Conservation (phyloP, 2,113 vertebrate genomes). For the Holacanthus passer region DNA sequence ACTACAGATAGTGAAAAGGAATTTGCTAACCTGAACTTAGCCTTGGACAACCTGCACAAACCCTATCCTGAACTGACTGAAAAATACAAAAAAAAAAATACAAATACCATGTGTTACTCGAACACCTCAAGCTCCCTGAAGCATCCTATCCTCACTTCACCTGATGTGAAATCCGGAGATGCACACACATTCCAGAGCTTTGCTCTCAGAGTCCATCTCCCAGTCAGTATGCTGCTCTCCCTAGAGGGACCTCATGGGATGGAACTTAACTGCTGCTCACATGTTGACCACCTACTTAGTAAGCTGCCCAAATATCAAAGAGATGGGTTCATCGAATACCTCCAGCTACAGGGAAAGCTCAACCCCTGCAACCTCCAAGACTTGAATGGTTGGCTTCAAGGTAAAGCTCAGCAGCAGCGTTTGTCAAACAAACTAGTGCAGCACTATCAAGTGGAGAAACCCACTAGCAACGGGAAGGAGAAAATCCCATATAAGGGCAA, state of each 20-base stretch:
- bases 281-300: neutral
- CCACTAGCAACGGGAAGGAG: neutral
- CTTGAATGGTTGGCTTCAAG: neutral
- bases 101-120: slow-evolving; percentile 6
- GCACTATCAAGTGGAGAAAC: neutral
- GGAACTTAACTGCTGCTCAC: neutral
- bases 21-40: slow-evolving; percentile 22
- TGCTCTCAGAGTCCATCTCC: neutral
- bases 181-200: neutral
- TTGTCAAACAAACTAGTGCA: neutral
- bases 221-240: neutral
- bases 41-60: slow-evolving; percentile 1
- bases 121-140: slow-evolving; percentile 1
- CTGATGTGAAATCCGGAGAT: neutral
- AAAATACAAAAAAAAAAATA: slow-evolving; percentile 28
- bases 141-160: neutral
- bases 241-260: neutral
- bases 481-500: neutral
- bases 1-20: slow-evolving; percentile 13
- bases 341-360: neutral
- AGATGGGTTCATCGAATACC: neutral
- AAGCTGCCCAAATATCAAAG: neutral
- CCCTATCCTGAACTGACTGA: slow-evolving; percentile 3
- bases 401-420: neutral
- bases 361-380: neutral